Evolutionary conservation across 1,140 invertebrate species (phyloP).

Genomic region (Limonius californicus): DNA sequence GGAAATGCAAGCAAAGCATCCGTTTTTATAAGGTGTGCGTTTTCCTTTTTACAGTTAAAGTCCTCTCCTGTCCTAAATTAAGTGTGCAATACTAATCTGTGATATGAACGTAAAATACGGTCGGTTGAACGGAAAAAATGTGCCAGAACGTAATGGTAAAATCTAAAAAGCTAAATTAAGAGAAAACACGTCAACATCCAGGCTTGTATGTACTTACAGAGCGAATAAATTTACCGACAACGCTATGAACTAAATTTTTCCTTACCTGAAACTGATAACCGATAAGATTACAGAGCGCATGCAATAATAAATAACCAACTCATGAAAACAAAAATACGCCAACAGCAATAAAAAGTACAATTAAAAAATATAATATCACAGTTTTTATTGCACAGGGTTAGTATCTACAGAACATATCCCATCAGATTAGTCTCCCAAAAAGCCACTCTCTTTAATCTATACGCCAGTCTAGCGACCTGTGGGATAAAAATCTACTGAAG

Average conservation of each 20-base stretch:
- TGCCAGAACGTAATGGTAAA: constrained; percentile 7
- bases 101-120: constrained; percentile 27
- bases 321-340: not conserved
- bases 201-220: not conserved
- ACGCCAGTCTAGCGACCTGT: constrained; percentile 15
- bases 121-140: constrained; percentile 18
- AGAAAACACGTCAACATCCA: constrained; percentile 8
- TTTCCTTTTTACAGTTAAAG: not conserved
- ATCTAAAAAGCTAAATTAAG: constrained; percentile 1
- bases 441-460: not conserved
- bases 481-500: not conserved
- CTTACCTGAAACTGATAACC: constrained; percentile 3
- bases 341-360: not conserved
- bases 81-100: constrained; percentile 43
- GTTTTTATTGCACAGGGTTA: constrained; percentile 39
- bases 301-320: constrained; percentile 1
- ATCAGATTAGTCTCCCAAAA: not conserved
- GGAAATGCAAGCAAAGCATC: no score
- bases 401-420: constrained; percentile 16
- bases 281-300: not conserved
- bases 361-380: constrained; percentile 35
- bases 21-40: not conserved
- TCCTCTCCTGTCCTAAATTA: not conserved
- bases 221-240: no score
- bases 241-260: no score